These are phyloP conservation scores for Menidia menidia DNA, from an alignment of 2,797 vertebrate species.

Conservation along the genomic window DNA sequence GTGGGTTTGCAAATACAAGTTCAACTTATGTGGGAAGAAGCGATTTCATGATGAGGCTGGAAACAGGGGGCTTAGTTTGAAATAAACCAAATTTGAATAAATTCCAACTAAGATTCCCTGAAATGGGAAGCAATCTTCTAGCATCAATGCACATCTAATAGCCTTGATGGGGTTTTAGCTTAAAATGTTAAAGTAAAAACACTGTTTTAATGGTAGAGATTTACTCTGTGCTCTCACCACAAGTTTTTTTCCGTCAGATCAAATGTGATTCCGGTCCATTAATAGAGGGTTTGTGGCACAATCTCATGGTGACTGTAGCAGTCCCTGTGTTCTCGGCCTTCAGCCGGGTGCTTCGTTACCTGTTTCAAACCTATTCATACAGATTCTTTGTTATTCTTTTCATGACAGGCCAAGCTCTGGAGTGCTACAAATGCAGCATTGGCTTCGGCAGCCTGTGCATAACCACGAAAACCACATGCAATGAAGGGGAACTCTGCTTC, in stretches of 20 bases:
- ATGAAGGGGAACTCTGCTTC: constrained; percentile 17
- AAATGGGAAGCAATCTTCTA: not conserved
- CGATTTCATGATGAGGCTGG: not conserved
- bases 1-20: not conserved
- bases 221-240: not conserved
- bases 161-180: not conserved
- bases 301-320: not conserved
- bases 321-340: too few species aligned
- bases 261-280: not conserved
- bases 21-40: not conserved
- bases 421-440: constrained; percentile 72
- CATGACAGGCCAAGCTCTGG: constrained; percentile 69
- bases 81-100: not conserved
- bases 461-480: constrained; percentile 30
- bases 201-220: not conserved
- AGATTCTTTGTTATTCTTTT: not conserved
- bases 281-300: constrained; percentile 2
- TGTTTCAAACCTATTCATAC: not conserved
- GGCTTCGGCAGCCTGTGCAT: constrained; percentile 39
- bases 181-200: not conserved
- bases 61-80: not conserved
- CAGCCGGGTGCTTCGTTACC: too few species aligned
- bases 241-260: not conserved
- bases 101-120: not conserved
- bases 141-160: not conserved